phyloP scores from a whole-genome alignment of 2,113 vertebrate species.

The Gadus chalcogrammus region DNA sequence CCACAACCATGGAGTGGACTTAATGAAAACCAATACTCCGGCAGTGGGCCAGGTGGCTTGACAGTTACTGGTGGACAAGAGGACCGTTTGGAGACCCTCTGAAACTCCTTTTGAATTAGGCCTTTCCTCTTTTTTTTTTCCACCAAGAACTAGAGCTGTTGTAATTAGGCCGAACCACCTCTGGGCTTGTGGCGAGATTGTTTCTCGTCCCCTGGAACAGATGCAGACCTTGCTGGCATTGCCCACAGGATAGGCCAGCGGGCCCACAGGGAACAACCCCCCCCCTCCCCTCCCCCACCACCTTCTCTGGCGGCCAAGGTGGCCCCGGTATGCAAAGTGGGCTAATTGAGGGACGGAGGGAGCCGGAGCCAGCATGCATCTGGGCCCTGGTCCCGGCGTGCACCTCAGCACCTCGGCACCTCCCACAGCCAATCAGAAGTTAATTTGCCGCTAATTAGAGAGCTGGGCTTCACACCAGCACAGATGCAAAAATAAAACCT shows the following conservation, averaged over 20 bases:
- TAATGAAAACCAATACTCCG: too few species aligned
- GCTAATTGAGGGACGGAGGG: constrained; percentile 41
- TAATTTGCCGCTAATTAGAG: constrained; percentile 74
- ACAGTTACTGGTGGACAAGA: too few species aligned
- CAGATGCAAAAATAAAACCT: constrained; percentile 63
- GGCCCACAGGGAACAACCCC: constrained; percentile 22
- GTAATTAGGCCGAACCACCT: constrained; percentile 32
- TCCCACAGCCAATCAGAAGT: constrained; percentile 50
- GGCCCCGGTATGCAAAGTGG: constrained; percentile 35
- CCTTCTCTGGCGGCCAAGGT: not conserved
- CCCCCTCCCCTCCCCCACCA: not conserved
- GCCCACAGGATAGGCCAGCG: constrained; percentile 22
- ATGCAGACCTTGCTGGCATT: constrained; percentile 35
- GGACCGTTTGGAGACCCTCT: too few species aligned
- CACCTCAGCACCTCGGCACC: constrained; percentile 10
- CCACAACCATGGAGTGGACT: too few species aligned
- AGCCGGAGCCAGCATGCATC: not conserved
- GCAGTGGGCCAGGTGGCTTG: too few species aligned
- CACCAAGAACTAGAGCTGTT: constrained; percentile 3
- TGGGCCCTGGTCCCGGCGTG: too few species aligned
- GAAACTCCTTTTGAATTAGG: too few species aligned
- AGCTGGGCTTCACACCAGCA: constrained; percentile 36
- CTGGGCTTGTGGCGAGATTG: constrained; percentile 11
- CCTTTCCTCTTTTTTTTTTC: too few species aligned
- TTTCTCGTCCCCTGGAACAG: constrained; percentile 32